Evolutionary conservation across 1,140 invertebrate genomes (phyloP).

Genomic region (Trissolcus basalis): DNA sequence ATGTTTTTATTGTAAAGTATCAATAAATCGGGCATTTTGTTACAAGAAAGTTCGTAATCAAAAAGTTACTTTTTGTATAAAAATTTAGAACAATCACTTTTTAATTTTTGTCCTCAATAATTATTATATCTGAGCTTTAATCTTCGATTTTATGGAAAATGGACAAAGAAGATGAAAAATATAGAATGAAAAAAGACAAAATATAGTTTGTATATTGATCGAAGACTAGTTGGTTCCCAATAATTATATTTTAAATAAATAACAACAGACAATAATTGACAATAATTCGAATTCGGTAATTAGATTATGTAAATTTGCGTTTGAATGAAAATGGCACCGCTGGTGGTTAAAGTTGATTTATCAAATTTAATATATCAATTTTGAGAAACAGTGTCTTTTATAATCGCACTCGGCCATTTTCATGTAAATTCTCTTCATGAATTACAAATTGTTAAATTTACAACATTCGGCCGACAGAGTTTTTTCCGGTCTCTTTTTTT

Average conservation of each 20-base stretch:
- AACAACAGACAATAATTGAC: constrained; percentile 15
- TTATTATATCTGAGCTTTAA: constrained; percentile 23
- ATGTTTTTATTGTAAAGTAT: neutral
- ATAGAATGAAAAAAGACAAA: constrained; percentile 10
- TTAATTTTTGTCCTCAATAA: constrained; percentile 20
- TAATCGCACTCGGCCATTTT: constrained; percentile 35
- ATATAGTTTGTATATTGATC: constrained; percentile 21
- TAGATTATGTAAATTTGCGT: constrained; percentile 49
- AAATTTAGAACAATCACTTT: constrained; percentile 18
- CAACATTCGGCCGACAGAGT: constrained; percentile 16
- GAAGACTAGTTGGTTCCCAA: constrained; percentile 10
- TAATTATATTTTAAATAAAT: constrained; percentile 36
- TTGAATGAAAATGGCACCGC: constrained; percentile 37
- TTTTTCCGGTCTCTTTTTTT: constrained; percentile 1
- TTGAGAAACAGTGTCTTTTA: constrained; percentile 45
- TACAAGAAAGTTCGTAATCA: neutral
- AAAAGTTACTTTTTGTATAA: constrained; percentile 16
- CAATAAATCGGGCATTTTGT: constrained; percentile 35
- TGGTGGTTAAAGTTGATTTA: constrained; percentile 48
- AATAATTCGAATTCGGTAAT: constrained; percentile 40
- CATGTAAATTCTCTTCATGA: constrained; percentile 43
- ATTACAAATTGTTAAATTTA: constrained; percentile 52
- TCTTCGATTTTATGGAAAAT: constrained; percentile 8
- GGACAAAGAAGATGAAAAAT: neutral
- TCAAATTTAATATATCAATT: constrained; percentile 50